Evolutionary conservation across 2,888 invertebrate genomes (phyloP), one percentile per base, ranked within the genome.

Genomic region (Macroteleia sp.): DNA sequence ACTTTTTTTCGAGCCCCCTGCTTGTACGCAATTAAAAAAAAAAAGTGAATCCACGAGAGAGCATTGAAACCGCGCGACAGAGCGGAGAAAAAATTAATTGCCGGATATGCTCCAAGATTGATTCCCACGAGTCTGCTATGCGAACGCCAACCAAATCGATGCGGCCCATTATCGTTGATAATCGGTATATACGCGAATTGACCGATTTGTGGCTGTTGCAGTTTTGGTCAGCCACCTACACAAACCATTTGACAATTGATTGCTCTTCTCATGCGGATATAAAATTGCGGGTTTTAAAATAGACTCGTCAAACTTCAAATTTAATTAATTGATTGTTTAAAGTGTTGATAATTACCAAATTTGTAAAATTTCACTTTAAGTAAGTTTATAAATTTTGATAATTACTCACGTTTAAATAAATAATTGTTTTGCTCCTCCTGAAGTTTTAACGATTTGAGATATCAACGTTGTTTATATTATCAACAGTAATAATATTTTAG

Each of bases 71-170:
- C 61, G 75, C 70, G 75, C 74, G 79, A 76, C 69, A 75, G 70
- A 73, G 75, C 77, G 76, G 80, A 82, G 83, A 86, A 88, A 89
- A 89, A 89, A 87, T 88, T 89, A 89, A 89, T 89, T 87, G 88
- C 88, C 90, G 90, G 90, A 90, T 89, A 90, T 89, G 89, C 87
- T 87, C 84, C 85, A 85, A 83, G 87, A 89, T 87, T 87, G 89
- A 88, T 89, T 89, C 89, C 88, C 88, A 88, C 89, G 89, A 82
- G 82, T 83, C 85, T 77, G 81, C 74, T 66, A 73, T 76, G 80
- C 62, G 80, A 67, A 62, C 74, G 59, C 61, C 74, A 69, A 70
- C 77, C 66, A 75, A 79, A 81, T 79, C 77, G 79, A 75, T 75
- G 77, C 70, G 77, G 70, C 67, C 74, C 77, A 81, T 81, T 81